Conservation (phyloP, 2,797 vertebrate genomes). For the Alcedo quadribrachys region DNA sequence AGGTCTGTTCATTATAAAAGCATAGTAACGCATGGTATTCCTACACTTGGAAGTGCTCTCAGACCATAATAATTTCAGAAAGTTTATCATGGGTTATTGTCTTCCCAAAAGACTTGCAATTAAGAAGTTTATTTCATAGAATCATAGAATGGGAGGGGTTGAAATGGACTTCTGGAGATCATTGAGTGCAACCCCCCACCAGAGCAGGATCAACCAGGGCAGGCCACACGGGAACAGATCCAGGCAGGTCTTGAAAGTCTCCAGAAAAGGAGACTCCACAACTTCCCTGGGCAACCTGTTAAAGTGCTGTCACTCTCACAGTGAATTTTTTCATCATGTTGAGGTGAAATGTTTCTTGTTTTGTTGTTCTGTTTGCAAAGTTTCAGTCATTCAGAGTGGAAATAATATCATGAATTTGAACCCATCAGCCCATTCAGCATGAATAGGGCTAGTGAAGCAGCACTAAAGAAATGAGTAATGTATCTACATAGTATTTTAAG, state of each 20-base stretch:
- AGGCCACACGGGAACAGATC: too few species aligned
- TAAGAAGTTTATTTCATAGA: not conserved
- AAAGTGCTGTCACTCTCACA: too few species aligned
- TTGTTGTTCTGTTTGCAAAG: not conserved
- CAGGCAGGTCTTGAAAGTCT: too few species aligned
- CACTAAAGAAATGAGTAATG: not conserved
- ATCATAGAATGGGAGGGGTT: too few species aligned
- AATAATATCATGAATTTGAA: not conserved
- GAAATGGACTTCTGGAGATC: too few species aligned
- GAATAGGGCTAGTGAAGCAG: not conserved
- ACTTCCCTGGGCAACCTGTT: too few species aligned
- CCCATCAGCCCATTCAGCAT: not conserved
- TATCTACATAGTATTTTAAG: not conserved
- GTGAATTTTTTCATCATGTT: too few species aligned
- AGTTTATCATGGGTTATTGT: not conserved
- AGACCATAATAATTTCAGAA: not conserved
- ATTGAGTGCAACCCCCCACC: too few species aligned
- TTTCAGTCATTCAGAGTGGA: not conserved
- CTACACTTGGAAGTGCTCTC: not conserved
- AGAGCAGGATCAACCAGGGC: too few species aligned
- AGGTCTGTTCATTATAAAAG: not conserved
- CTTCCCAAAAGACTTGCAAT: not conserved
- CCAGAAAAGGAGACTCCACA: too few species aligned
- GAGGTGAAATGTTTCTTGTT: not conserved
- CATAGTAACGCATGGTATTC: not conserved